Evolutionary conservation across 2,113 vertebrate species (phyloP).

Genomic region (Oryzias woworae): DNA sequence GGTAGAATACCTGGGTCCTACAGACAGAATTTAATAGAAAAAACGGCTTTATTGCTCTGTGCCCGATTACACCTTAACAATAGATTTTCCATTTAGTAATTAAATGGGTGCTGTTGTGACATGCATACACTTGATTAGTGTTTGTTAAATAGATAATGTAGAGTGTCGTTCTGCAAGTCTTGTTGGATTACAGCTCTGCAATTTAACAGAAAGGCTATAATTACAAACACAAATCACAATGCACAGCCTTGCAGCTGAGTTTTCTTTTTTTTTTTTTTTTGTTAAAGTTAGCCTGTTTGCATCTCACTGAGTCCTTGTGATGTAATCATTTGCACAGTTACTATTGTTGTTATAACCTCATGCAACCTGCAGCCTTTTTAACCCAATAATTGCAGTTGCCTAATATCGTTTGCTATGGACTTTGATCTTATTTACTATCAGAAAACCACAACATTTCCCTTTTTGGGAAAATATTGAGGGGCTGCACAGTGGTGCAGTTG

Average conservation of each 20-base stretch:
- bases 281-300: neutral
- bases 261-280: slow-evolving; percentile 7
- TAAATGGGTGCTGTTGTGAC: slow-evolving; percentile 71
- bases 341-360: no score
- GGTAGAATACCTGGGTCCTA: neutral
- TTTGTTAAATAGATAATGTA: slow-evolving; percentile 76
- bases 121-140: slow-evolving; percentile 72
- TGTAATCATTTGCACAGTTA: neutral
- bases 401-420: no score
- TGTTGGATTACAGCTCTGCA: slow-evolving; percentile 71
- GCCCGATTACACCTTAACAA: slow-evolving; percentile 73
- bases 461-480: no score
- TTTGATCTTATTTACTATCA: no score
- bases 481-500: no score
- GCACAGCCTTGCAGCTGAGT: slow-evolving; percentile 13
- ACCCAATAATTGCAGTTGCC: no score
- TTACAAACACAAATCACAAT: slow-evolving; percentile 70
- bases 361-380: no score
- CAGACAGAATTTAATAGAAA: neutral
- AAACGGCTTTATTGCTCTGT: slow-evolving; percentile 36
- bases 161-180: slow-evolving; percentile 68
- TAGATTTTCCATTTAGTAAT: slow-evolving; percentile 74
- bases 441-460: no score
- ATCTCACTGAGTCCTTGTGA: neutral
- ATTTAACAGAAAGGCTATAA: slow-evolving; percentile 77